phyloP scores from a whole-genome alignment of 2,113 vertebrate genomes.

The Pseudopipra pipra region DNA sequence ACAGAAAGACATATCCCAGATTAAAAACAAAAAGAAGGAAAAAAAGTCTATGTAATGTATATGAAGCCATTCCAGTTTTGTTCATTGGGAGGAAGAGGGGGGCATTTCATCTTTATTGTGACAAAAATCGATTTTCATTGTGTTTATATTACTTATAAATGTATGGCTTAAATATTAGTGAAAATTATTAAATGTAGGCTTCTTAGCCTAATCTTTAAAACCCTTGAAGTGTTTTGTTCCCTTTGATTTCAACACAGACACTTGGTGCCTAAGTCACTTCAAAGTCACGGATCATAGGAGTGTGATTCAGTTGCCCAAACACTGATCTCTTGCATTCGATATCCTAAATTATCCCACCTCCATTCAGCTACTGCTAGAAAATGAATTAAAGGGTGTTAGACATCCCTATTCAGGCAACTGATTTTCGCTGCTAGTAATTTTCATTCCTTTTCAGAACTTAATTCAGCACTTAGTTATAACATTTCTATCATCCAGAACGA shows the following conservation, averaged over 20 bases:
- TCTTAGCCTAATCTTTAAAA: neutral
- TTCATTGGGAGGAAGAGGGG: rapidly evolving
- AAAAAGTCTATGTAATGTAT: rapidly evolving
- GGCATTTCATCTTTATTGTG: neutral
- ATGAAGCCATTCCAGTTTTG: neutral
- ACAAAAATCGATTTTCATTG: neutral
- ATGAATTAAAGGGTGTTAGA: neutral
- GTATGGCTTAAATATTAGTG: neutral
- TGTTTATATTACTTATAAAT: neutral
- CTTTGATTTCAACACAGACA: neutral
- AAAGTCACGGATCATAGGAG: neutral
- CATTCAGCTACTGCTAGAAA: neutral
- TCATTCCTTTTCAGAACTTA: neutral
- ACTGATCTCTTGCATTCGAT: neutral
- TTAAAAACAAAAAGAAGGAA: neutral
- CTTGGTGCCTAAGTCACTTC: neutral
- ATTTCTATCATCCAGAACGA: neutral
- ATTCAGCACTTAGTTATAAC: neutral
- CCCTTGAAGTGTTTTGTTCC: neutral
- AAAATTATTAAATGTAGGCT: neutral
- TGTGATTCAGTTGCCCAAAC: neutral
- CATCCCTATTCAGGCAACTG: neutral
- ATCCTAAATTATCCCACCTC: neutral
- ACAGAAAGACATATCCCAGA: neutral
- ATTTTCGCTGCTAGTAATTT: neutral